These are phyloP conservation scores for Hydrolagus colliei DNA, from an alignment of 2,797 vertebrate genomes.

Conservation along the genomic window DNA sequence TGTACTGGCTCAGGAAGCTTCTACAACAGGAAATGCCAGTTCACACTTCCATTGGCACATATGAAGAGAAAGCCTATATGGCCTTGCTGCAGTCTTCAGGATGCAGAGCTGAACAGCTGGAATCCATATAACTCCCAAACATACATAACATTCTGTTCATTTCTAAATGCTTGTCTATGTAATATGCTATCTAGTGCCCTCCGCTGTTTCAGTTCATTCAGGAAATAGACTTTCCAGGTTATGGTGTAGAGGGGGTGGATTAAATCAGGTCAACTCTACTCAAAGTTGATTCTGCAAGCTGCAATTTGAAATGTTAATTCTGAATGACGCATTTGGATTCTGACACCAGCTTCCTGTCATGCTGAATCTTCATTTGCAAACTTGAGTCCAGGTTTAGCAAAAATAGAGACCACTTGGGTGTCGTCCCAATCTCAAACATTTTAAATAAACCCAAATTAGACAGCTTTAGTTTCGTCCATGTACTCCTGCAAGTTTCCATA, in stretches of 20 bases:
- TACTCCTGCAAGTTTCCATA: no score
- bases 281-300: background rate
- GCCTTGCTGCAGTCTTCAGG: background rate
- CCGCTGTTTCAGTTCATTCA: background rate
- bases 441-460: background rate
- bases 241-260: no score
- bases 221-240: background rate
- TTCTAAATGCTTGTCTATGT: background rate
- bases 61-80: background rate
- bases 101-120: background rate
- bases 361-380: background rate
- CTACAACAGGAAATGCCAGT: background rate
- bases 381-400: background rate
- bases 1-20: background rate
- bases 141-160: background rate
- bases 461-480: background rate
- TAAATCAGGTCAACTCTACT: no score
- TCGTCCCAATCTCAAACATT: background rate
- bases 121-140: background rate
- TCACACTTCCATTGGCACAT: background rate
- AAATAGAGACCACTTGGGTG: background rate
- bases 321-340: background rate
- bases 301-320: background rate
- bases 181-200: background rate
- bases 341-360: background rate